Evolutionary conservation across 37 sponge, comb jelly and placozoan genomes (phyloP), one percentile per base, ranked within the genome.

Genomic region (Tethya wilhelma): DNA sequence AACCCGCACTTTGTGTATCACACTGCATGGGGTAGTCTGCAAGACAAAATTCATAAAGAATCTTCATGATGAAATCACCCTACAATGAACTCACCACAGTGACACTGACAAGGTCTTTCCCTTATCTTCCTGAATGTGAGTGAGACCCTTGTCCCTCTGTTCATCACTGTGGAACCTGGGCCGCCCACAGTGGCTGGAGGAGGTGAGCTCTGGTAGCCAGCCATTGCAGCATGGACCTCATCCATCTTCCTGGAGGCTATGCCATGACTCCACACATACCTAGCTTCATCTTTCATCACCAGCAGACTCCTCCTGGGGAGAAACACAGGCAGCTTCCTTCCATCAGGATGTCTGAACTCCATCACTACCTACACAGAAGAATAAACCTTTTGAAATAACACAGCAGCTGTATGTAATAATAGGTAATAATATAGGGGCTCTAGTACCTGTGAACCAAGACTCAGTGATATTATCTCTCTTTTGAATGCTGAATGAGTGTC

Each of bases 401-500:
- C 53, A 53, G 8, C 74, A 36, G 25, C 22, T 20, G 17, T 11
- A n/a, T 4, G 33, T 75, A 20, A 58, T 4, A 58, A 64, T 77
- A 39, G 7, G n/a, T 38, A 44, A 44, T 12, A 2, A 8, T 45
- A 14, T 72, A n/a, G n/a, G n/a, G n/a, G n/a, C n/a, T n/a, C n/a
- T n/a, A n/a, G n/a, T 56, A 90, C 94, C 58, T 93, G 92, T 28
- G 92, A 93, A 36, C 89, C 90, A 56, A 96, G 80, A 73, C 90
- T 91, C 33, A 96, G 67, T 19, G 97, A 96, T 37, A 90, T 59
- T 5, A 96, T 93, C 41, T 68, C 81, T 46, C 78, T 89, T 63
- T 90, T 71, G 64, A 96, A 96, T 62, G 89, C 89, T 26, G 94
- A 93, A 67, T 90, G 94, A 9, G 97, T 93, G 73, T 96, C 97